A percentile compares a stretch with the other conserved stretches of the same genome.
Conservation (phyloP, 2,113 vertebrate genomes). For the Limanda limanda region DNA sequence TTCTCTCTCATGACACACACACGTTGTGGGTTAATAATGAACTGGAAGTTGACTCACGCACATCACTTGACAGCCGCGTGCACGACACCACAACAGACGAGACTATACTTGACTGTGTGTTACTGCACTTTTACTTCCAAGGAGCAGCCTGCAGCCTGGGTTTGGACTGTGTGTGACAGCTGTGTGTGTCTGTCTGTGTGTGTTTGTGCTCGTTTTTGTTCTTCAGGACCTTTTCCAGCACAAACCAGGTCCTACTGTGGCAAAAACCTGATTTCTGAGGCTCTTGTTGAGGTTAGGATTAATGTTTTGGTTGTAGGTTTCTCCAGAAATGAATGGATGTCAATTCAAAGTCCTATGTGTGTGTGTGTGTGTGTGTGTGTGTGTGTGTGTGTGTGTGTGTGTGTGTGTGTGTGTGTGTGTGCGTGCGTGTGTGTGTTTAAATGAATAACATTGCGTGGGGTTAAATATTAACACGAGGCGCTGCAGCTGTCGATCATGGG, state of each 20-base stretch:
- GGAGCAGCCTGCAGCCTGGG: background rate
- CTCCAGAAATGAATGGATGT: background rate
- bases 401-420: background rate
- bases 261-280: background rate
- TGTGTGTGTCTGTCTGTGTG: constrained; percentile 22
- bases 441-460: constrained; percentile 54
- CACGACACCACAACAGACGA: background rate
- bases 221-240: background rate
- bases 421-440: constrained; percentile 29
- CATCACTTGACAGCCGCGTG: constrained; percentile 1
- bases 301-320: background rate
- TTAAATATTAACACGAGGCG: constrained; percentile 69
- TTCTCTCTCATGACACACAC: fast-evolving
- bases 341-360: background rate
- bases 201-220: background rate
- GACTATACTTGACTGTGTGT: background rate
- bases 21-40: background rate
- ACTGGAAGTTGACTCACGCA: constrained; percentile 11
- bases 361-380: background rate
- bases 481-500: constrained; percentile 24
- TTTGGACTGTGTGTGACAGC: constrained; percentile 22
- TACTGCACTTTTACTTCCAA: background rate
- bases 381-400: background rate
- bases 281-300: background rate
- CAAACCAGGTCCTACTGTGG: background rate